A percentile compares a stretch with the other conserved stretches of the same genome.
phyloP scores from a whole-genome alignment of 1,140 invertebrate species.

The Mycetomoellerius zeteki region DNA sequence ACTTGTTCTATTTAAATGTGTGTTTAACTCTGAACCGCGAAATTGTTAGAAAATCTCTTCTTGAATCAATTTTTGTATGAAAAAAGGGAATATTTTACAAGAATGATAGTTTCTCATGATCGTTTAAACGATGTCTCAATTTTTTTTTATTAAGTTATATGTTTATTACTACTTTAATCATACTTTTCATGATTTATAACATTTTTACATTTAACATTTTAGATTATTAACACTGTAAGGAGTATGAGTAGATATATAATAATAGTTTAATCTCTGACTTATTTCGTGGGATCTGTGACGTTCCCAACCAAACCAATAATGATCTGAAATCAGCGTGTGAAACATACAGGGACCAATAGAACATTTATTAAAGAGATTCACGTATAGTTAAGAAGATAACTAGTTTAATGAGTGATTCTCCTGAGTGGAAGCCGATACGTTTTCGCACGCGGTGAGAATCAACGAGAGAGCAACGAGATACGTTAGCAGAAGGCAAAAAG shows the following conservation, averaged over 20 bases:
- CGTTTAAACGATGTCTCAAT: background rate
- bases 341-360: background rate
- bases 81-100: background rate
- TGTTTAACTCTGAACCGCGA: background rate
- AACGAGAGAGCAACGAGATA: constrained; percentile 5
- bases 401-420: constrained; percentile 47
- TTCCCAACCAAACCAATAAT: background rate
- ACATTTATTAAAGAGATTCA: constrained; percentile 35
- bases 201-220: no score
- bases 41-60: background rate
- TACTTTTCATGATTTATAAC: background rate
- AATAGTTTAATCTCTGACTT: background rate
- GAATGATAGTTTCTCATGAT: background rate
- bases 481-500: constrained; percentile 2
- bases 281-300: background rate
- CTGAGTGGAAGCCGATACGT: background rate
- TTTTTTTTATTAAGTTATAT: background rate
- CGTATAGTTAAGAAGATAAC: constrained; percentile 8
- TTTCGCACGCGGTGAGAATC: constrained; percentile 20
- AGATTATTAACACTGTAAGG: background rate
- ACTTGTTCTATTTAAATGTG: constrained; percentile 14
- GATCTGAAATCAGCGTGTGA: constrained; percentile 24
- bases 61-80: background rate
- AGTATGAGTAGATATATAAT: background rate
- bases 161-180: background rate